These are phyloP conservation scores for Astur gentilis DNA, from an alignment of 2,113 vertebrate species.

Conservation along the genomic window DNA sequence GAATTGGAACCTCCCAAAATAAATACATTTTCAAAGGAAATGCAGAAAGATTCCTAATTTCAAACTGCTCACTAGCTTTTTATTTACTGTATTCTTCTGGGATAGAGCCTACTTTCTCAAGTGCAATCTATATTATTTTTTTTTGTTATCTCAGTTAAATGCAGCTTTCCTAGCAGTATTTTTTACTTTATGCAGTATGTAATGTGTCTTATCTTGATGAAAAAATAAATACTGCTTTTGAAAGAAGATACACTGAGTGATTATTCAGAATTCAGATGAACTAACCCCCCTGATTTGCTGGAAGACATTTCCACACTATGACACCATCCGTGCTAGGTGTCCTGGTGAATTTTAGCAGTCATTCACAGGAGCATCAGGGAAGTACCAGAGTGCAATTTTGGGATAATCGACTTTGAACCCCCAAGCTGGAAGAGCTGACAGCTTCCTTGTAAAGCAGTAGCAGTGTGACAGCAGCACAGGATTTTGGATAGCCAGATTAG, in stretches of 20 bases:
- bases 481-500: neutral
- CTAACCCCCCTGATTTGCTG: neutral
- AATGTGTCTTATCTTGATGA: slow-evolving; percentile 57
- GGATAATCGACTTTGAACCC: neutral
- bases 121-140: slow-evolving; percentile 38
- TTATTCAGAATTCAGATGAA: slow-evolving; percentile 22
- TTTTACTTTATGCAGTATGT: slow-evolving; percentile 50
- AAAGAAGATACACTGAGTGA: slow-evolving; percentile 31
- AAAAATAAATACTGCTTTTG: slow-evolving; percentile 75
- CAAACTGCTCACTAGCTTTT: neutral
- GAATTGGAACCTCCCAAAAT: neutral
- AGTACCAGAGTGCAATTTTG: neutral
- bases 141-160: slow-evolving; percentile 52
- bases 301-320: neutral
- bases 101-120: slow-evolving; percentile 33
- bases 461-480: neutral
- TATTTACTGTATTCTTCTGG: slow-evolving; percentile 43
- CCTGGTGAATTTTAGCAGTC: neutral
- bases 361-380: neutral
- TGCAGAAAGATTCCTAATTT: slow-evolving; percentile 18
- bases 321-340: neutral
- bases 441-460: neutral
- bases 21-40: slow-evolving; percentile 48
- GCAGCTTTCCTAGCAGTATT: slow-evolving; percentile 43
- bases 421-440: neutral